Base-by-base conservation (phyloP, 1,140 invertebrate genomes). In the Marisa cornuarietis region DNA sequence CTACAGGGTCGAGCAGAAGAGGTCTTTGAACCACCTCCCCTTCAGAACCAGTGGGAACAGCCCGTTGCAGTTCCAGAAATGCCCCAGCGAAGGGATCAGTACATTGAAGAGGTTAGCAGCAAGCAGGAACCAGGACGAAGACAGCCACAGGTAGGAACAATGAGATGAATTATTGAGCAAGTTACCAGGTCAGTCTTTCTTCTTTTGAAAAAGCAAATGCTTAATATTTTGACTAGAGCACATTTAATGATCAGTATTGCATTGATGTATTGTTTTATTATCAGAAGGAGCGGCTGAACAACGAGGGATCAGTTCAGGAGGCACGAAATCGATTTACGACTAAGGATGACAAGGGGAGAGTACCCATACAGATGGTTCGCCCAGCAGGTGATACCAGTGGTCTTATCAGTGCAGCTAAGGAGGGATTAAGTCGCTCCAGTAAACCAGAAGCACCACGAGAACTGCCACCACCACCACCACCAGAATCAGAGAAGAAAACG, bases 361-460 rank as follows among this genome's bases (percentile, higher is more conserved):
- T 83, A 31, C 82, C 85, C 52, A 86, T 83, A 65, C 84, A 84
- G 62, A 68, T 80, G 31, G 42, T 71, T 14, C 78, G 83, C 24
- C 88, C 87, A 18, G 51, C 69, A 31, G 95, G 96, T 22, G 96
- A 97, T 85, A 95, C 96, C 93, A 95, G 94, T 81, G 96, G 96
- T 54, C 93, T 98, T 79, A 96, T 98, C 85, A 96, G 94, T 76
- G 97, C 97, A 91, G 96, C 96, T 76, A 98, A 97, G 92, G 96
- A 98, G 92, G 96, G 96, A 16, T 87, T 93, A 94, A 83, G 72
- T 75, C 83, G 87, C 82, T 65, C 76, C 71, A 62, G 82, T 69
- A 74, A 82, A 14, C 76, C 79, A 73, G 81, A 84, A 83, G 58
- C 63, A 26, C 71, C 93, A 42, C 91, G 92, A 14, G 93, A 94